Conservation (phyloP, 2,888 invertebrate genomes). For the Antheraea assamensis region DNA sequence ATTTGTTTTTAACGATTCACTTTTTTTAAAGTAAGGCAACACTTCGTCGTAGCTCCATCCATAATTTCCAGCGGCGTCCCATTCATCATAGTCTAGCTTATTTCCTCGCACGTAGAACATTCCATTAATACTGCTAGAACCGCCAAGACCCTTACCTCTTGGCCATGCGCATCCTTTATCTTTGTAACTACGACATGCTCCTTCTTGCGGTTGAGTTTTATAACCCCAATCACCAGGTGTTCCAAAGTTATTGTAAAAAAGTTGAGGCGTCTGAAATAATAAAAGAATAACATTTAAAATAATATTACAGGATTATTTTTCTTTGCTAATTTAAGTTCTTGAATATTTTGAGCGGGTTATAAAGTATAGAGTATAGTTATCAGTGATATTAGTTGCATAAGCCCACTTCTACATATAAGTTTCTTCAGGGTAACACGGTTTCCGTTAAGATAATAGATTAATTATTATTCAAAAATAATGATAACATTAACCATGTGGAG, state of each 20-base stretch:
- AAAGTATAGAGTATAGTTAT: too few relatives aligned
- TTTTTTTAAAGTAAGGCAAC: constrained; percentile 75
- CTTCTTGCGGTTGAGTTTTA: constrained; percentile 70
- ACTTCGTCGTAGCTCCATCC: constrained; percentile 83
- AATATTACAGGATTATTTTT: neutral
- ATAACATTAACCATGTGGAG: neutral
- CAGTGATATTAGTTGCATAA: neutral
- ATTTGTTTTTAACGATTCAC: constrained; percentile 61
- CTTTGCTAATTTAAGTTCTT: neutral
- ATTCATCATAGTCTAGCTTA: constrained; percentile 77
- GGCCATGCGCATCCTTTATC: constrained; percentile 76
- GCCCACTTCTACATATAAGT: neutral
- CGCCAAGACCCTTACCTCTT: constrained; percentile 84
- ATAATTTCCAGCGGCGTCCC: constrained; percentile 77
- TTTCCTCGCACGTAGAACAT: constrained; percentile 83
- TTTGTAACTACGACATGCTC: constrained; percentile 65
- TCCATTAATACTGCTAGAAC: constrained; percentile 81
- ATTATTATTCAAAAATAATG: neutral
- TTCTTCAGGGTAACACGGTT: too few relatives aligned
- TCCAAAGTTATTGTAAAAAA: constrained; percentile 53
- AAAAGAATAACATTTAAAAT: too few relatives aligned
- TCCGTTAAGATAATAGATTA: neutral
- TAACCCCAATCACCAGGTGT: constrained; percentile 80
- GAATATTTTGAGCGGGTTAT: neutral
- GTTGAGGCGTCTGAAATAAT: constrained; percentile 49